These are phyloP conservation scores for Apotomis turbidana DNA, from an alignment of 2,888 invertebrate genomes.

Conservation along the genomic window DNA sequence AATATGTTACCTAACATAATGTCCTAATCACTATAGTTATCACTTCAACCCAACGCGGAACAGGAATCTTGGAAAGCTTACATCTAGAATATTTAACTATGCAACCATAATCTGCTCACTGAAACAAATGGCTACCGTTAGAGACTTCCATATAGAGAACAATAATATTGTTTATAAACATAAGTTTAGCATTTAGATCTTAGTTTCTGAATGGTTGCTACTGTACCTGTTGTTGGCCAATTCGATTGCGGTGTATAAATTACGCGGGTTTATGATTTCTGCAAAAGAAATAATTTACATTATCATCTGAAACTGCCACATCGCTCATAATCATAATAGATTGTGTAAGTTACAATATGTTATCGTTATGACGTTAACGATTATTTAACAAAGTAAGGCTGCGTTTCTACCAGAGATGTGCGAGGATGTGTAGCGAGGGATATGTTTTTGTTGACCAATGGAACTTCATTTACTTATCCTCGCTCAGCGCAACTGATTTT, in stretches of 20 bases:
- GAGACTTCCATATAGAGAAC: not conserved
- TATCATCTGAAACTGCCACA: conserved; percentile 8
- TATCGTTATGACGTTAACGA: too few species aligned
- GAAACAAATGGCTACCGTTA: conserved; percentile 62
- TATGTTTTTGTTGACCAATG: too few species aligned
- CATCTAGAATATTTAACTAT: conserved; percentile 77
- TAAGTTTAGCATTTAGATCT: not conserved
- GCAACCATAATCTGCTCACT: conserved; percentile 72
- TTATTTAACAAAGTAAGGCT: too few species aligned
- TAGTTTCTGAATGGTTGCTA: conserved; percentile 32
- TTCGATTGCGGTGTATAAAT: conserved; percentile 63
- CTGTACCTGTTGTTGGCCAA: conserved; percentile 70
- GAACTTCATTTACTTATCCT: too few species aligned
- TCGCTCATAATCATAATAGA: not conserved
- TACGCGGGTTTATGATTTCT: conserved; percentile 78
- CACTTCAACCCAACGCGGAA: conserved; percentile 81
- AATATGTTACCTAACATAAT: conserved; percentile 76
- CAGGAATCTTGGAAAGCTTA: conserved; percentile 81
- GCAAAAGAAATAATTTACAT: conserved; percentile 52
- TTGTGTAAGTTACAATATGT: too few species aligned
- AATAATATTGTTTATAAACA: too few species aligned
- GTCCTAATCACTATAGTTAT: conserved; percentile 80
- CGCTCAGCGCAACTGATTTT: too few species aligned
- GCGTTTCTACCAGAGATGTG: too few species aligned
- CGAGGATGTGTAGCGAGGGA: too few species aligned